phyloP scores from a whole-genome alignment of 1,140 invertebrate species.

The Acromyrmex charruanus region DNA sequence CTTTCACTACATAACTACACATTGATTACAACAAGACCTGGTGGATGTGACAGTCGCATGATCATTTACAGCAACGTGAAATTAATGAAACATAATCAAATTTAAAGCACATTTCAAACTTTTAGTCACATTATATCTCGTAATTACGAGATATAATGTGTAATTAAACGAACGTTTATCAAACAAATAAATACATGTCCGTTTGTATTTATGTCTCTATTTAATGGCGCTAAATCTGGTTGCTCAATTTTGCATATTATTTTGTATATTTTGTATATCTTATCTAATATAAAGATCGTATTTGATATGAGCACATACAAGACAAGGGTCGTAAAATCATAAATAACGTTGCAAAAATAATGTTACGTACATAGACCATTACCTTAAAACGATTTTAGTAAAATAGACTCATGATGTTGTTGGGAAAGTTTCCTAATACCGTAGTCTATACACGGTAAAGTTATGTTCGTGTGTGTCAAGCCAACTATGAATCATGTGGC shows the following conservation, averaged over 20 bases:
- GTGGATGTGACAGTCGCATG: conserved; percentile 38
- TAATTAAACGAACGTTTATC: neutral
- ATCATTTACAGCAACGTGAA: conserved; percentile 8
- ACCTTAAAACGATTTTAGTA: neutral
- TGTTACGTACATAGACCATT: neutral
- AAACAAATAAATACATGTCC: neutral
- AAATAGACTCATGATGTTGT: neutral
- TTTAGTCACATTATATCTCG: neutral
- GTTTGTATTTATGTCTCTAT: neutral
- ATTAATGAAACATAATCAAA: conserved; percentile 4
- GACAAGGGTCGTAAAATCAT: neutral
- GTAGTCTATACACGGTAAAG: neutral
- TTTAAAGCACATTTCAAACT: neutral
- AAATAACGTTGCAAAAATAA: neutral
- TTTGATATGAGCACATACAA: neutral
- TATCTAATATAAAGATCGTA: neutral
- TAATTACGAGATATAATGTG: too few species aligned
- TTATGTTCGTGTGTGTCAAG: neutral
- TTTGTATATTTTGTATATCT: neutral
- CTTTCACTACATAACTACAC: conserved; percentile 73
- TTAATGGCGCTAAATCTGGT: neutral
- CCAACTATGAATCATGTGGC: neutral
- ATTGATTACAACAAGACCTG: conserved; percentile 70
- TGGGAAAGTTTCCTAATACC: neutral
- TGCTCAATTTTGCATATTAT: neutral